A percentile compares a stretch with the other conserved stretches of the same genome.
Evolutionary conservation across 2,113 vertebrate genomes (phyloP).

Genomic region (Butorides virescens): DNA sequence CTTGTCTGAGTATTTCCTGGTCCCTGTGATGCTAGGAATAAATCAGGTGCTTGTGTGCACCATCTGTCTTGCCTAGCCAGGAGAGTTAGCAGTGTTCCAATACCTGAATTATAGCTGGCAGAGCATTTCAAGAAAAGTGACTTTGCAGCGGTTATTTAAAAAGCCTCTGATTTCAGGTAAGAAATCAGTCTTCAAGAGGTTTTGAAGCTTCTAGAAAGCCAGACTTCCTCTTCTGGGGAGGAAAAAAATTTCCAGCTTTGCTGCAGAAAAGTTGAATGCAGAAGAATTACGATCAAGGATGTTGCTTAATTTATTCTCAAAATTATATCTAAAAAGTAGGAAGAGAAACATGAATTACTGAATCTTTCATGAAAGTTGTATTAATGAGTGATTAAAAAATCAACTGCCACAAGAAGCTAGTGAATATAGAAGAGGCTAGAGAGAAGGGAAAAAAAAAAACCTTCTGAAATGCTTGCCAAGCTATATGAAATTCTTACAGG

Average conservation of each 20-base stretch:
- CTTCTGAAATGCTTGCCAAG: not conserved
- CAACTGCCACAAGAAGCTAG: not conserved
- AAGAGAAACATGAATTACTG: not conserved
- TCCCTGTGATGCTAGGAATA: not conserved
- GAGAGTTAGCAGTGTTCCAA: not conserved
- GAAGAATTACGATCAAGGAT: not conserved
- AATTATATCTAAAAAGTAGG: not conserved
- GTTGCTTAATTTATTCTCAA: not conserved
- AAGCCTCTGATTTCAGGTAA: not conserved
- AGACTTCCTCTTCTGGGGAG: not conserved
- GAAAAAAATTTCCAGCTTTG: not conserved
- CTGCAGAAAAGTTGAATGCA: not conserved
- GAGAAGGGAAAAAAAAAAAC: not conserved
- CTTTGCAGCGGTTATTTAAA: not conserved
- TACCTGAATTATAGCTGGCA: not conserved
- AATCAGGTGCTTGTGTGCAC: not conserved
- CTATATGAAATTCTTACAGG: not conserved
- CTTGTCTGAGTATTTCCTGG: not conserved
- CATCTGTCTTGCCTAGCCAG: not conserved
- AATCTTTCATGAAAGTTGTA: not conserved
- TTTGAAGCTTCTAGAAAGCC: not conserved
- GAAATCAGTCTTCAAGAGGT: not conserved
- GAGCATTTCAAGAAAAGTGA: not conserved
- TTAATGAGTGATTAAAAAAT: not conserved
- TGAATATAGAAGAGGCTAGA: not conserved